Evolutionary conservation across 2,113 vertebrate genomes (phyloP).

Genomic region (Cyprinodon tularosa): DNA sequence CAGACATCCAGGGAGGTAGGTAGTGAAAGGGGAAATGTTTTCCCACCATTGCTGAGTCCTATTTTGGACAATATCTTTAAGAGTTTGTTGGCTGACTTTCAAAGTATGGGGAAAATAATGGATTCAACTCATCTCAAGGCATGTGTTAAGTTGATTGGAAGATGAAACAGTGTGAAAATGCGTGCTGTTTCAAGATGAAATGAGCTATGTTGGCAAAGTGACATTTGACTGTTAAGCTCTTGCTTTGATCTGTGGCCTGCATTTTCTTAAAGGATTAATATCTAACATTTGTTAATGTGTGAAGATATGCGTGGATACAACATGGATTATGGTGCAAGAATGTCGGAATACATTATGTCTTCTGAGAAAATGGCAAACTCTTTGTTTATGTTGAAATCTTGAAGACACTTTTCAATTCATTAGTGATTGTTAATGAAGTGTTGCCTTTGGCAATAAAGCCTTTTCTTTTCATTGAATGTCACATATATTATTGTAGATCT

Average conservation of each 20-base stretch:
- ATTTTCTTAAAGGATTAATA: constrained; percentile 48
- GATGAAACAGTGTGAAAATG: constrained; percentile 62
- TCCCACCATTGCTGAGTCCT: constrained; percentile 54
- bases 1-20: constrained; percentile 68
- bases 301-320: constrained; percentile 29
- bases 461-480: neutral
- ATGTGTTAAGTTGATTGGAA: constrained; percentile 74
- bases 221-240: constrained; percentile 41
- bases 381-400: constrained; percentile 15
- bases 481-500: neutral
- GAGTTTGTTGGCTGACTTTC: constrained; percentile 80
- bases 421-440: constrained; percentile 2
- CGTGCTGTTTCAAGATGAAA: constrained; percentile 62
- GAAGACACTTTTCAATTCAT: neutral
- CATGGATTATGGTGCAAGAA: constrained; percentile 23
- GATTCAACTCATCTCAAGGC: constrained; percentile 66
- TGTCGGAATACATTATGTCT: constrained; percentile 39
- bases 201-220: constrained; percentile 41
- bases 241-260: constrained; percentile 49
- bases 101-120: constrained; percentile 66
- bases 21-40: constrained; percentile 74
- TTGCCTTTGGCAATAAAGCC: neutral
- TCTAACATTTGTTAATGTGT: constrained; percentile 41
- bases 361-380: constrained; percentile 37
- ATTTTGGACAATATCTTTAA: constrained; percentile 71